A percentile compares a stretch with the other conserved stretches of the same genome.
Evolutionary conservation across 37 sponge, comb jelly and placozoan genomes (phyloP).

Genomic region (Agelas oroides): DNA sequence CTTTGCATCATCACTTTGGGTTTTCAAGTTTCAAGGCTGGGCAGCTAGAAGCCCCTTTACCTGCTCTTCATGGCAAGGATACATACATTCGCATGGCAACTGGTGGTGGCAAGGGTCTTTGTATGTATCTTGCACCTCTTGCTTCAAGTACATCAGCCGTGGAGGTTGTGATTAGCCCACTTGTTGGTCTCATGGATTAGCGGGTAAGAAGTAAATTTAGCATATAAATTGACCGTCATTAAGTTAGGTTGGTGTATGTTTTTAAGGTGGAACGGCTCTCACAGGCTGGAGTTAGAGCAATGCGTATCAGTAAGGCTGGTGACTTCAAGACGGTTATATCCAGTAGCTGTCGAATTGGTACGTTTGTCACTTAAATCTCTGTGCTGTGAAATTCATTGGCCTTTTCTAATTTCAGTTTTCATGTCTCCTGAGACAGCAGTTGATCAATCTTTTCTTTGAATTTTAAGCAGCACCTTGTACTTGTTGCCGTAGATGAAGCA

Average conservation of each 20-base stretch:
- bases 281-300: too few species aligned
- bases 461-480: neutral
- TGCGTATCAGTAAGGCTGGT: too few species aligned
- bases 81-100: conserved; percentile 8
- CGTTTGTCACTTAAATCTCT: neutral
- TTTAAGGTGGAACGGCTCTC: too few species aligned
- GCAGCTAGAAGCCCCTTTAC: neutral
- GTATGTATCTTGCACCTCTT: conserved; percentile 5
- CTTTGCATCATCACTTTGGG: neutral
- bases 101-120: conserved; percentile 9
- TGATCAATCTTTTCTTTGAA: neutral
- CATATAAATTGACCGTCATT: too few species aligned
- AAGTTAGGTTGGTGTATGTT: too few species aligned
- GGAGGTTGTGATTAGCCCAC: conserved; percentile 10
- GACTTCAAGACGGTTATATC: too few species aligned
- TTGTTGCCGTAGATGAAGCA: conserved; percentile 5
- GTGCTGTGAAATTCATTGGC: neutral
- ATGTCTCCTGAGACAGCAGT: conserved; percentile 5
- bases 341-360: neutral
- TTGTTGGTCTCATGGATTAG: conserved; percentile 5
- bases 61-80: conserved; percentile 10
- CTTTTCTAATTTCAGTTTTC: neutral
- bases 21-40: neutral
- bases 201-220: neutral
- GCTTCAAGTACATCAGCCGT: neutral